A percentile compares a stretch with the other conserved stretches of the same genome.
Conservation (phyloP, 2,113 vertebrate genomes). For the Rhizomys pruinosus region DNA sequence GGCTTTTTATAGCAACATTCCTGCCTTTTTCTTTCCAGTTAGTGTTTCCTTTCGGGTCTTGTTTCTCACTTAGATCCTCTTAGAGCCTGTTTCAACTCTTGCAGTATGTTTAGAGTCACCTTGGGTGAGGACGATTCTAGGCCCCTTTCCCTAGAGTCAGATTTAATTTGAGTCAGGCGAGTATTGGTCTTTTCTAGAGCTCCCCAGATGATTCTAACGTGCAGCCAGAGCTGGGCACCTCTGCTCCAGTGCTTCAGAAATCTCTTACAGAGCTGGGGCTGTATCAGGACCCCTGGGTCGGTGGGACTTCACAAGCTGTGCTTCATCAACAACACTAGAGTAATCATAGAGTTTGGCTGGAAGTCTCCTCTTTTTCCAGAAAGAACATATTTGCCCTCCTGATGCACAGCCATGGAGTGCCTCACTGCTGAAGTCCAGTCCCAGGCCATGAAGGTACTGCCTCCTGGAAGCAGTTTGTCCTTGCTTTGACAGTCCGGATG, state of each 20-base stretch:
- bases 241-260: not conserved
- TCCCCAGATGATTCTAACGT: not conserved
- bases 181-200: not conserved
- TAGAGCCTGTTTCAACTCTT: not conserved
- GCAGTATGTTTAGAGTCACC: conserved; percentile 5
- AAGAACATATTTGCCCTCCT: not conserved
- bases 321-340: not conserved
- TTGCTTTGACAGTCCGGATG: not conserved
- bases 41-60: not conserved
- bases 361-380: not conserved
- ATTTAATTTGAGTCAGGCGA: not conserved
- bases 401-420: not conserved
- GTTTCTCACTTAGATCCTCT: conserved; percentile 7
- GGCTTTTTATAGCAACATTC: not conserved
- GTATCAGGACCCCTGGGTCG: not conserved
- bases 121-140: not conserved
- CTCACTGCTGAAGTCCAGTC: not conserved
- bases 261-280: not conserved
- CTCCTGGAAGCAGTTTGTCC: conserved; percentile 20
- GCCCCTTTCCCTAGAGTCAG: not conserved
- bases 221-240: not conserved
- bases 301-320: not conserved
- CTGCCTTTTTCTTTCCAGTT: not conserved
- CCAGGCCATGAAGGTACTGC: not conserved
- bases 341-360: conserved; percentile 6